Conservation (phyloP, 2,888 invertebrate species). For the Fissipunctia ypsillon region DNA sequence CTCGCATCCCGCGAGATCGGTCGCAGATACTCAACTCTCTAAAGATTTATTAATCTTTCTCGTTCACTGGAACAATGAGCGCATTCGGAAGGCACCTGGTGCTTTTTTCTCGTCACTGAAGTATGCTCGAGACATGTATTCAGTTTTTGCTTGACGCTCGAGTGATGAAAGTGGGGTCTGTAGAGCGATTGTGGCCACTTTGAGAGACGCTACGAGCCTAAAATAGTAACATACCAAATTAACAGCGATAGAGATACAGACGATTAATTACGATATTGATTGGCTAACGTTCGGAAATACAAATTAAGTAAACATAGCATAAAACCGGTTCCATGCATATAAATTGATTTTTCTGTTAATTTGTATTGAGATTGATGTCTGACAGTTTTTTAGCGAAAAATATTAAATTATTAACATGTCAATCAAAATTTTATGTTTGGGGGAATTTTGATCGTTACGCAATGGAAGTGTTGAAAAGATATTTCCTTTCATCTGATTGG, state of each 20-base stretch:
- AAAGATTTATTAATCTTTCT: conserved; percentile 90
- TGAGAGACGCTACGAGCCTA: conserved; percentile 54
- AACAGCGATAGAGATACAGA: conserved; percentile 35
- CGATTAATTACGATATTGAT: conserved; percentile 57
- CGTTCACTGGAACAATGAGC: conserved; percentile 88
- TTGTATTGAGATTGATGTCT: conserved; percentile 58
- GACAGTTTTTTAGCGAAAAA: conserved; percentile 58
- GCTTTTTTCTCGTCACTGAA: conserved; percentile 85
- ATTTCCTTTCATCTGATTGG: conserved; percentile 55
- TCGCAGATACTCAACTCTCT: conserved; percentile 87
- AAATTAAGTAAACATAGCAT: conserved; percentile 61
- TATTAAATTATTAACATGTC: conserved; percentile 61
- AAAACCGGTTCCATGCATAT: conserved; percentile 54
- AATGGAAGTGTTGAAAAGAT: conserved; percentile 43
- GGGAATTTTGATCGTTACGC: conserved; percentile 49
- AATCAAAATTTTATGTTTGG: conserved; percentile 56
- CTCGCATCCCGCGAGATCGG: conserved; percentile 89
- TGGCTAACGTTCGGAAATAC: conserved; percentile 50
- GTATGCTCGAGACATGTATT: conserved; percentile 82
- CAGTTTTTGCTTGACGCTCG: conserved; percentile 82
- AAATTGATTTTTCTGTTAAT: conserved; percentile 57
- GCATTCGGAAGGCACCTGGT: conserved; percentile 89
- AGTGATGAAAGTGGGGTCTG: conserved; percentile 80
- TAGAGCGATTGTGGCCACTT: conserved; percentile 77
- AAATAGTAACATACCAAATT: conserved; percentile 55